Evolutionary conservation across 1,140 invertebrate species (phyloP), one percentile per base, ranked within the genome.

Genomic region (Drosophila oshimai): DNA sequence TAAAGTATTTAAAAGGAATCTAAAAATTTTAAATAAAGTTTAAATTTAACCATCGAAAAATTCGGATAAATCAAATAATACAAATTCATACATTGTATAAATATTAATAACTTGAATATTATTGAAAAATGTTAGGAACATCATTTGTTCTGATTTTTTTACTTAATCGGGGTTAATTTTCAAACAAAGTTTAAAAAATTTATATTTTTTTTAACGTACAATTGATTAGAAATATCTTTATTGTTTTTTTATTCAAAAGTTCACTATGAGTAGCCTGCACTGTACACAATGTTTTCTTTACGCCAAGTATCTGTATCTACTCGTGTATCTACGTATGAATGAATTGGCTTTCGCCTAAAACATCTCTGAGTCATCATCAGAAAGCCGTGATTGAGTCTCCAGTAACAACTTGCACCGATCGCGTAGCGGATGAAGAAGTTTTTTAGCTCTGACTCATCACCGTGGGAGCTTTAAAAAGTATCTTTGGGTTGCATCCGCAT

Each of bases 281-380:
- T 49, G 61, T 65, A 22, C n/a, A 10, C n/a, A n/a, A n/a, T 29
- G 33, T 51, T 55, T 55, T 53, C 46, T 24, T 55, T 13, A 47
- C n/a, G 29, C 20, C 46, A 31, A 31, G 53, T 42, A 24, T 37
- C 36, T 61, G 55, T 62, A 46, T 46, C 60, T 47, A 54, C 34
- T 31, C 26, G 36, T 61, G 58, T 62, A 22, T 67, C 62, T 67
- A 67, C 47, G 60, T 65, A 65, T 65, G 44, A 65, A 67, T 67
- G 45, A 47, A 67, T 37, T 6, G 57, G 60, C 62, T 67, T 67
- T 67, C 62, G 62, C 60, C 62, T 67, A 67, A 67, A 67, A 67
- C 60, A 26, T 20, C 15, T 20, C 18, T 67, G 62, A 67, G 13
- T 67, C 62, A 67, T 37, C 54, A 5, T 6, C 18, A 17, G 15